phyloP scores from a whole-genome alignment of 2,113 vertebrate genomes.

The Engraulis encrasicolus region DNA sequence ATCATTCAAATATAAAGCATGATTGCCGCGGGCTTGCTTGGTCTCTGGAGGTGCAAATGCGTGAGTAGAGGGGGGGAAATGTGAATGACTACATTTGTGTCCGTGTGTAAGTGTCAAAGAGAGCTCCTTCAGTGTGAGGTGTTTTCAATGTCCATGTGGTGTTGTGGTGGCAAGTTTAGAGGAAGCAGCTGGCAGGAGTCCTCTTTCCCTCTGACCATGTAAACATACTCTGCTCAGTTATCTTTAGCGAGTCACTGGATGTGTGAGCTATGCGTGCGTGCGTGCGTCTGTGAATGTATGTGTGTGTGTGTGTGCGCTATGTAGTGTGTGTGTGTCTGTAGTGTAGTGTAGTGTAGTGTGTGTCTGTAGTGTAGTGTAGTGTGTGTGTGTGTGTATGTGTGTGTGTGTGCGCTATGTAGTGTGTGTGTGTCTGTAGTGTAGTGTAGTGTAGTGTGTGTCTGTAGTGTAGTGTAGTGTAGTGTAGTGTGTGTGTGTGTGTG shows the following conservation, averaged over 20 bases:
- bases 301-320: too few species aligned
- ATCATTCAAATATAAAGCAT: too few species aligned
- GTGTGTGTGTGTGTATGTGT: not conserved
- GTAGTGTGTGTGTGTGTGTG: too few species aligned
- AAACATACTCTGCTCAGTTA: conserved; percentile 11
- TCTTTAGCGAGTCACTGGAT: not conserved
- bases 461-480: not conserved
- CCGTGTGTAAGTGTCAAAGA: not conserved
- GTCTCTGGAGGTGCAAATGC: too few species aligned
- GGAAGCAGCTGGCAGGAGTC: not conserved
- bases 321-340: too few species aligned
- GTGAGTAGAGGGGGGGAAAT: not conserved
- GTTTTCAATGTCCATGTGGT: too few species aligned
- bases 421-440: too few species aligned
- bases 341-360: too few species aligned
- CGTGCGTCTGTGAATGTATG: too few species aligned
- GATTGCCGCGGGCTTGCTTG: too few species aligned
- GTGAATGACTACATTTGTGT: conserved; percentile 1
- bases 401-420: too few species aligned
- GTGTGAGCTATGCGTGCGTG: not conserved
- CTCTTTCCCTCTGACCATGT: not conserved
- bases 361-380: not conserved
- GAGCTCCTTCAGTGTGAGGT: not conserved
- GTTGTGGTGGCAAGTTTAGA: too few species aligned
- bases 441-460: not conserved